Percentiles rank a stretch among this genome's conserved stretches.
Conservation (phyloP, 2,888 invertebrate genomes). For the Lasioglossum pauxillum region DNA sequence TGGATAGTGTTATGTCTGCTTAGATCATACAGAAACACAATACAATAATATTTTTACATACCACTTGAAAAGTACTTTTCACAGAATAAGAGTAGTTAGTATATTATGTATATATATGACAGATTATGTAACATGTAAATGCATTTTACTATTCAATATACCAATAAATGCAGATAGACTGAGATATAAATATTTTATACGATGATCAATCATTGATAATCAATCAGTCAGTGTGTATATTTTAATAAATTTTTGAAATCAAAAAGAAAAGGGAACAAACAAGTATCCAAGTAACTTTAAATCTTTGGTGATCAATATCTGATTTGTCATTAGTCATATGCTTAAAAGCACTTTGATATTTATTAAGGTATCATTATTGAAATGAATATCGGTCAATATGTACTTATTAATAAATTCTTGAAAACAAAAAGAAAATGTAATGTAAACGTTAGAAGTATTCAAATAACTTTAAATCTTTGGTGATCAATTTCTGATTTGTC, state of each 20-base stretch:
- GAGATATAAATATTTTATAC: background rate
- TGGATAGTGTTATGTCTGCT: constrained; percentile 28
- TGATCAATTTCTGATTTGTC: background rate
- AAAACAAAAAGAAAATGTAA: background rate
- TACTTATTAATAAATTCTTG: background rate
- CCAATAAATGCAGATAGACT: background rate
- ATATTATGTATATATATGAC: background rate
- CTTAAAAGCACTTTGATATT: constrained; percentile 15
- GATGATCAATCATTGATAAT: background rate
- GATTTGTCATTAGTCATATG: constrained; percentile 10
- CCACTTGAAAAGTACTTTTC: constrained; percentile 37
- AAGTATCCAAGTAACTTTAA: background rate
- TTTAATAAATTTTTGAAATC: background rate
- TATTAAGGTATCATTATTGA: constrained; percentile 12
- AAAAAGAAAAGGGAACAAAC: background rate
- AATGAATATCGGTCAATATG: constrained; percentile 13
- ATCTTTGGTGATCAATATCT: background rate
- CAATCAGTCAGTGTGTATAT: background rate
- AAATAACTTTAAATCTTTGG: background rate
- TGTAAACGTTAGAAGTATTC: background rate
- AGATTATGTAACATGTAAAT: background rate
- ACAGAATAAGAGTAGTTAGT: background rate
- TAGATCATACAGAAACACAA: constrained; percentile 22
- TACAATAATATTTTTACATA: constrained; percentile 42
- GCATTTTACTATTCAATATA: background rate